Evolutionary conservation across 2,797 vertebrate genomes (phyloP), one percentile per base, ranked within the genome.

Genomic region (Kryptopterus vitreolus): DNA sequence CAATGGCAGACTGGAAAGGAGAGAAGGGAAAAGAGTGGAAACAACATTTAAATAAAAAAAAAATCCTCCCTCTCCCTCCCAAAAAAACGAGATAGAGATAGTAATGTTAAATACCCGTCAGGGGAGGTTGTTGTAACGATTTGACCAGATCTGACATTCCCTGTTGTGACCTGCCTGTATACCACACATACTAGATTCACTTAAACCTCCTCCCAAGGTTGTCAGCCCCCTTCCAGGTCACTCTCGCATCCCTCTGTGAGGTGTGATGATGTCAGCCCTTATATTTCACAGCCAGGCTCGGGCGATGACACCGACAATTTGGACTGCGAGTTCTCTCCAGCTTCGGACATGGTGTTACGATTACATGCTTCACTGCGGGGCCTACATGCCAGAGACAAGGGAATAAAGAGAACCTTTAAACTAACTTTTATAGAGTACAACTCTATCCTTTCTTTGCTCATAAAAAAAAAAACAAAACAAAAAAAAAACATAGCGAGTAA

Each of bases 281-380:
- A 91, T 95, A 94, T 95, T 96, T 96, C 93, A 95, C 87, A 82
- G 93, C 90, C 90, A 93, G 91, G 89, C 93, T 86, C 89, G 90
- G 90, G 95, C 73, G 94, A 95, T 96, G 95, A 97, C 95, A 96
- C 85, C 91, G 94, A 93, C 94, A 95, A 95, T 96, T 97, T 96
- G 95, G 94, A 93, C 91, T 92, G 93, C 92, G 92, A 95, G 95
- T 95, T 95, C 92, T 94, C 92, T 93, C 88, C 92, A 92, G 92
- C 89, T 85, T 90, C 90, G 90, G 94, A 95, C 93, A 95, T 93
- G 93, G 94, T 95, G 94, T 94, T 94, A 92, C 91, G 91, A 96
- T 98, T 95, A 96, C 92, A 96, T 89, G 93, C 94, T 94, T 88
- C 87, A 86, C 88, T 86, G 89, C 93, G 87, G 84, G 87, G 90